These are phyloP conservation scores for Gasteruption jaculator DNA, from an alignment of 2,888 invertebrate genomes.

Conservation along the genomic window DNA sequence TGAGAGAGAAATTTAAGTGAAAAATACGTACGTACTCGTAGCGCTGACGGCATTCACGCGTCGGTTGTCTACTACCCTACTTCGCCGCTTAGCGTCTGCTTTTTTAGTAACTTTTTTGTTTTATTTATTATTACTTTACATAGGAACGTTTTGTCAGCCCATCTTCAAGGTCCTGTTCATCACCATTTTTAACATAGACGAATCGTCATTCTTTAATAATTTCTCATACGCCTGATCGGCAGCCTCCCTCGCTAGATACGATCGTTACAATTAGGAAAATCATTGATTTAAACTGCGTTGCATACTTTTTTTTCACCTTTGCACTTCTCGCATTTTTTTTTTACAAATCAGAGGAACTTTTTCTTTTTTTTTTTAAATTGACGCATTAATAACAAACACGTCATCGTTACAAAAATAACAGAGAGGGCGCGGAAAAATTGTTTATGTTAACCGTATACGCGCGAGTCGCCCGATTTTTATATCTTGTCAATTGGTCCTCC, in stretches of 20 bases:
- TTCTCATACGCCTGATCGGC: slow-evolving; percentile 37
- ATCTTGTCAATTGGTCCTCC: no score
- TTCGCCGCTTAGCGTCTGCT: slow-evolving; percentile 23
- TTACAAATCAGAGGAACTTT: not conserved
- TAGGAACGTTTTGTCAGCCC: slow-evolving; percentile 46
- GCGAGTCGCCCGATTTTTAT: no score
- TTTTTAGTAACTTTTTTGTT: slow-evolving; percentile 34
- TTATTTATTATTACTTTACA: slow-evolving; percentile 49
- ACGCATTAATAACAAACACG: no score
- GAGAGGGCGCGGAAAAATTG: slow-evolving; percentile 25
- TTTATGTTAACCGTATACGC: slow-evolving; percentile 15
- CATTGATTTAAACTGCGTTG: not conserved
- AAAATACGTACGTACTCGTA: slow-evolving; percentile 42
- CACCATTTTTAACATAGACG: no score
- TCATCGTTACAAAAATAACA: slow-evolving; percentile 44
- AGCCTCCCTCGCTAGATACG: no score
- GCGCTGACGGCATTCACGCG: slow-evolving; percentile 31
- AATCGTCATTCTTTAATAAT: no score
- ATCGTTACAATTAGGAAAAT: no score
- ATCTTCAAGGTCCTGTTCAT: not conserved
- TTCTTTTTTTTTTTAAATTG: slow-evolving; percentile 17
- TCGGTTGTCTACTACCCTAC: slow-evolving; percentile 37
- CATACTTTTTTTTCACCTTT: not conserved
- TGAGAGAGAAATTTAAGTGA: slow-evolving; percentile 22
- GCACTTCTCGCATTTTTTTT: slow-evolving; percentile 22